Evolutionary conservation across 1,140 invertebrate species (phyloP).

Genomic region (Drosophila serrata): DNA sequence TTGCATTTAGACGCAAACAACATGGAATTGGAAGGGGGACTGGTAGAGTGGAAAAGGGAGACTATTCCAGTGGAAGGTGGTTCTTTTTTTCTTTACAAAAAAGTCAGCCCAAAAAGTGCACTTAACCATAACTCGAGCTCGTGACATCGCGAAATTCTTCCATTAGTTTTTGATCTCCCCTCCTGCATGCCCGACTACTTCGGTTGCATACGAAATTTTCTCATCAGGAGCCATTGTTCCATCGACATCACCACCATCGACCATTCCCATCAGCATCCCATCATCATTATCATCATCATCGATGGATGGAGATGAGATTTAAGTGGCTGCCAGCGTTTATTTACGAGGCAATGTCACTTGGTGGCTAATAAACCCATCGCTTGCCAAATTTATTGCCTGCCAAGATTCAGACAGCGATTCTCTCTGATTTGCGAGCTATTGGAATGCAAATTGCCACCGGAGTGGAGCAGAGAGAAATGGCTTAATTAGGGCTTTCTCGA

Average conservation of each 20-base stretch:
- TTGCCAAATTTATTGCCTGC: constrained; percentile 56
- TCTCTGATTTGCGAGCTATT: constrained; percentile 36
- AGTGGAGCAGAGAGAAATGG: constrained; percentile 35
- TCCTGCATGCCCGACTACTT: constrained; percentile 8
- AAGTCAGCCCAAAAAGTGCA: constrained; percentile 68
- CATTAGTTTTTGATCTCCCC: constrained; percentile 63
- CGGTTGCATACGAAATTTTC: constrained; percentile 70
- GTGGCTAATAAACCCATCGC: constrained; percentile 76
- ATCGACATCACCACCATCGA: constrained; percentile 40
- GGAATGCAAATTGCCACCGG: constrained; percentile 45
- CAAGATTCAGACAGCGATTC: constrained; percentile 38
- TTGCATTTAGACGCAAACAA: constrained; percentile 77
- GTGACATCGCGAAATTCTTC: constrained; percentile 69
- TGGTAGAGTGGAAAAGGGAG: background rate
- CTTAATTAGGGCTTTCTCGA: constrained; percentile 44
- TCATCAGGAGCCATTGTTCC: constrained; percentile 19
- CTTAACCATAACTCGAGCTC: constrained; percentile 78
- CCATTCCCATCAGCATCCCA: constrained; percentile 10
- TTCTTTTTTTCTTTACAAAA: background rate
- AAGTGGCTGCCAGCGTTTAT: constrained; percentile 46
- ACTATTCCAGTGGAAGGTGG: background rate
- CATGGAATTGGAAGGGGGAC: constrained; percentile 5
- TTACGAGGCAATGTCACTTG: constrained; percentile 53
- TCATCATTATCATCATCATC: constrained; percentile 52
- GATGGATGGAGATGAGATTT: constrained; percentile 50